phyloP scores from a whole-genome alignment of 2,113 vertebrate species.

The Galbula dea region DNA sequence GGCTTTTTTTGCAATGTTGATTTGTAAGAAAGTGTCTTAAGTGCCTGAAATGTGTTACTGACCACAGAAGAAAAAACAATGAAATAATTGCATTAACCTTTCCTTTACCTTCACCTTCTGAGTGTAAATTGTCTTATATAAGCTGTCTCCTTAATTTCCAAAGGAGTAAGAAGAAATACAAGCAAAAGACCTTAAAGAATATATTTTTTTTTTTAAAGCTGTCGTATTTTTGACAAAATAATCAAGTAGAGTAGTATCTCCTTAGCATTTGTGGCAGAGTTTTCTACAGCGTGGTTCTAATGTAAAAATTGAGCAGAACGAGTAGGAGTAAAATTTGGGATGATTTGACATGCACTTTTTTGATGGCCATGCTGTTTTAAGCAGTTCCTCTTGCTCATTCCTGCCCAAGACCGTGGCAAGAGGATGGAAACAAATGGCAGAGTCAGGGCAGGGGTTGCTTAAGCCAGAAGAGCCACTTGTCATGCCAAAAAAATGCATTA shows the following conservation, averaged over 20 bases:
- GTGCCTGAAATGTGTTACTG: not conserved
- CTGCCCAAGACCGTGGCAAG: conserved; percentile 3
- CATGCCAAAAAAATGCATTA: conserved; percentile 49
- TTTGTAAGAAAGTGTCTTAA: not conserved
- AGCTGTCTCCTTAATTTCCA: not conserved
- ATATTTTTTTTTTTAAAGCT: not conserved
- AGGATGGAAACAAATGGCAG: conserved; percentile 36
- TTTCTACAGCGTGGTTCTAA: not conserved
- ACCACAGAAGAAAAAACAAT: not conserved
- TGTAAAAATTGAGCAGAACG: not conserved
- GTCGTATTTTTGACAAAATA: not conserved
- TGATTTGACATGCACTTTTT: conserved; percentile 24
- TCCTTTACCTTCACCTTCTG: not conserved
- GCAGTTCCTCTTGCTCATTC: conserved; percentile 40
- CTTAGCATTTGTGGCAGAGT: not conserved
- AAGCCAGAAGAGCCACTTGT: conserved; percentile 12
- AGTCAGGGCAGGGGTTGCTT: not conserved
- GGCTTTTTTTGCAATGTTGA: not conserved
- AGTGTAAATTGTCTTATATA: not conserved
- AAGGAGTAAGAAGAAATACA: not conserved
- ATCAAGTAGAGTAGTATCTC: not conserved
- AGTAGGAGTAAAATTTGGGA: not conserved
- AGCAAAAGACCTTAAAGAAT: not conserved
- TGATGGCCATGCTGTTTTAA: conserved; percentile 41
- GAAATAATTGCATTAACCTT: not conserved